A percentile compares a stretch with the other conserved stretches of the same genome.
Evolutionary conservation across 2,113 vertebrate genomes (phyloP).

Genomic region (Cisticola juncidis): DNA sequence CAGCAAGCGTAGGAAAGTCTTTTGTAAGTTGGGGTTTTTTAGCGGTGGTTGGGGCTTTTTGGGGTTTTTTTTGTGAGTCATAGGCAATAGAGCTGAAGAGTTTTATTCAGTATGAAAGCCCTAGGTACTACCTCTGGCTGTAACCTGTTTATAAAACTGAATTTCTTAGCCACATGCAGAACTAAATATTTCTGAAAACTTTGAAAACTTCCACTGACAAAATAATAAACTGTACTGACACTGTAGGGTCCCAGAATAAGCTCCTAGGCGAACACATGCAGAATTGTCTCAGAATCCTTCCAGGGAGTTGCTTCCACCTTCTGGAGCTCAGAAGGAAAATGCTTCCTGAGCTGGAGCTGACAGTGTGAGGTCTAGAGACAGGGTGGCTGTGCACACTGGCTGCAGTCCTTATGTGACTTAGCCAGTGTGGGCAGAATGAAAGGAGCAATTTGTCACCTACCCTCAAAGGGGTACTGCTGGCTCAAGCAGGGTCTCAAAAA

Average conservation of each 20-base stretch:
- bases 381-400: not conserved
- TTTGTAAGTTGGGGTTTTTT: not conserved
- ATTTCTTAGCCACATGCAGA: not conserved
- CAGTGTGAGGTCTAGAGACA: not conserved
- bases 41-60: not conserved
- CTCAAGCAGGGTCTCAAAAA: not conserved
- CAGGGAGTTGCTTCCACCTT: not conserved
- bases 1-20: not conserved
- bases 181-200: not conserved
- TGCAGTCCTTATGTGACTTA: not conserved
- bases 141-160: not conserved
- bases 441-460: not conserved
- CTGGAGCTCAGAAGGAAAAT: not conserved
- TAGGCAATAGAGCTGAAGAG: not conserved
- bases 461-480: not conserved
- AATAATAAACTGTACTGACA: not conserved
- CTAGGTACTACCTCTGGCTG: not conserved
- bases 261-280: not conserved
- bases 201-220: not conserved
- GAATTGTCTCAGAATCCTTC: not conserved
- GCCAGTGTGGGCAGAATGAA: rapidly evolving
- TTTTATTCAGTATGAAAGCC: not conserved
- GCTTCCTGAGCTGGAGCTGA: not conserved
- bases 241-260: not conserved
- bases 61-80: not conserved